These are phyloP conservation scores for Pyrochroa serraticornis DNA, from an alignment of 2,888 invertebrate species.

Conservation along the genomic window DNA sequence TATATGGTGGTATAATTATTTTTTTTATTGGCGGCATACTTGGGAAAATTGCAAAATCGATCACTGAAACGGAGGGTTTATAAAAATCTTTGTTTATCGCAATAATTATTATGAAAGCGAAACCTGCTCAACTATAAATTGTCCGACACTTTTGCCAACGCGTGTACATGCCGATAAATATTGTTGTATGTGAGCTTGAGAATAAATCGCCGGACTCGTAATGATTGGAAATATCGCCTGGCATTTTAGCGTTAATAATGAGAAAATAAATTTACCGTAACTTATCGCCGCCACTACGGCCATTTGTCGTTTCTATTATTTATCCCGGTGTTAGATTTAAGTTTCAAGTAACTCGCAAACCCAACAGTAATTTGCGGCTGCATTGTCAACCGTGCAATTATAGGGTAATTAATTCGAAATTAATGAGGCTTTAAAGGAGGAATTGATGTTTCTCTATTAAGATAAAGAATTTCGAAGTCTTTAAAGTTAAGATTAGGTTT, in stretches of 20 bases:
- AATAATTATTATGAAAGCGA: constrained; percentile 38
- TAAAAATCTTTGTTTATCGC: constrained; percentile 30
- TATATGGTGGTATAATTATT: constrained; percentile 24
- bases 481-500: no score
- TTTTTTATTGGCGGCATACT: constrained; percentile 2
- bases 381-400: no score
- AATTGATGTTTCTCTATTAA: no score
- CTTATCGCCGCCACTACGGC: background rate
- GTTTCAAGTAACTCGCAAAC: constrained; percentile 5
- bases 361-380: background rate
- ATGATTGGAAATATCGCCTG: constrained; percentile 26
- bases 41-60: constrained; percentile 12
- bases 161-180: constrained; percentile 20
- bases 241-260: constrained; percentile 26
- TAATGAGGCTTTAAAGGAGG: no score
- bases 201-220: constrained; percentile 20
- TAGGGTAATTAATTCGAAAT: no score
- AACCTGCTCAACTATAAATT: constrained; percentile 34
- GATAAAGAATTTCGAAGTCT: no score
- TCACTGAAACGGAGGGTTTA: constrained; percentile 20
- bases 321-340: constrained; percentile 1
- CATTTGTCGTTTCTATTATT: constrained; percentile 21
- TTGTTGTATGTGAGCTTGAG: constrained; percentile 16
- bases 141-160: constrained; percentile 25
- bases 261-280: constrained; percentile 19